A percentile compares a stretch with the other conserved stretches of the same genome.
Evolutionary conservation across 2,113 vertebrate species (phyloP).

Genomic region (Bungarus multicinctus): DNA sequence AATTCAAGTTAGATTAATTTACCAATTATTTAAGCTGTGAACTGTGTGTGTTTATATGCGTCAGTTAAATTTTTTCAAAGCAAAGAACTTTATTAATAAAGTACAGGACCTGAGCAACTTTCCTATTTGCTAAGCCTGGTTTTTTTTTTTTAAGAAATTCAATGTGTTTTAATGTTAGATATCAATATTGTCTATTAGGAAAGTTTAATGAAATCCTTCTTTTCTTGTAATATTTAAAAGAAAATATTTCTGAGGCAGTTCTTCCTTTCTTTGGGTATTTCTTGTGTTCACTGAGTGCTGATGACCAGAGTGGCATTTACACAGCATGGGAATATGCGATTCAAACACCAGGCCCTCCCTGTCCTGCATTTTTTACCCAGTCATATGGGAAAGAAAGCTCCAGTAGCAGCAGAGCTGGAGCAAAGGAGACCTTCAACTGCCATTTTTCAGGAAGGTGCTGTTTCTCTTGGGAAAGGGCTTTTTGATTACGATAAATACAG

Average conservation of each 20-base stretch:
- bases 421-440: not conserved
- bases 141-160: not conserved
- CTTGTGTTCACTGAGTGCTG: not conserved
- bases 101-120: constrained; percentile 29
- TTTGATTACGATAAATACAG: not conserved
- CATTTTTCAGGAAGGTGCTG: not conserved
- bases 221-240: not conserved
- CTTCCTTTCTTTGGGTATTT: not conserved
- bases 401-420: not conserved
- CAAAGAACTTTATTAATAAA: constrained; percentile 28
- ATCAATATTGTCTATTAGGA: not conserved
- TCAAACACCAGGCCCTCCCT: not conserved
- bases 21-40: constrained; percentile 44
- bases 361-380: not conserved
- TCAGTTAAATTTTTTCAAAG: constrained; percentile 69
- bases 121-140: not conserved
- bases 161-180: not conserved
- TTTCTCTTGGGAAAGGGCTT: not conserved
- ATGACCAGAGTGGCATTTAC: not conserved
- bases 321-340: too few relatives aligned
- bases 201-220: not conserved
- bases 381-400: not conserved
- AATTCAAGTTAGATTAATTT: constrained; percentile 24
- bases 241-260: not conserved
- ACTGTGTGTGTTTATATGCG: constrained; percentile 58